phyloP scores from a whole-genome alignment of 35 echinoderm and acorn worm species.

The Hemicentrotus pulcherrimus region DNA sequence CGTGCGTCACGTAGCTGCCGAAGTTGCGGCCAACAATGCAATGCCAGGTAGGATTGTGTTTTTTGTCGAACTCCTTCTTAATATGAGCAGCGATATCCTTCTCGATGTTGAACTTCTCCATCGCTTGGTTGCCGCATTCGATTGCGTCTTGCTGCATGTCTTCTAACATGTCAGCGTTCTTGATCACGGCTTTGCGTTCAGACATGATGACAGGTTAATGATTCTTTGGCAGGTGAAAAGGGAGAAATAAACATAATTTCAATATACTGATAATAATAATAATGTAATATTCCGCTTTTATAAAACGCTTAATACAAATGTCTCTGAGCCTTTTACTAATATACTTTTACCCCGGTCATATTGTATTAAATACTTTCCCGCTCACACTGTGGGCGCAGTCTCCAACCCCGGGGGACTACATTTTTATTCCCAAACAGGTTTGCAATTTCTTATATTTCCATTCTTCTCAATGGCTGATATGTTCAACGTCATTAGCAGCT shows the following conservation, averaged over 20 bases:
- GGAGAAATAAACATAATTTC: not conserved
- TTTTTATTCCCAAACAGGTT: too few species aligned
- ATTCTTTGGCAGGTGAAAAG: not conserved
- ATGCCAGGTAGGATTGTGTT: conserved; percentile 72
- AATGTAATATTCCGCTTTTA: too few species aligned
- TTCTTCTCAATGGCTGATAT: too few species aligned
- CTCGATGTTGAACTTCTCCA: conserved; percentile 69
- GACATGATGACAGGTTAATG: not conserved
- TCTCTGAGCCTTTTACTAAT: too few species aligned
- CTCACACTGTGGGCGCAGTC: too few species aligned
- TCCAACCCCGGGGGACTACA: too few species aligned
- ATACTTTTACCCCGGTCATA: too few species aligned
- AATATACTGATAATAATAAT: too few species aligned
- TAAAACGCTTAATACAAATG: too few species aligned
- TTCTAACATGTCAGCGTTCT: conserved; percentile 67
- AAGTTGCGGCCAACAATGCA: conserved; percentile 74
- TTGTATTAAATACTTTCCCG: too few species aligned
- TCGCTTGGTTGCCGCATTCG: conserved; percentile 36
- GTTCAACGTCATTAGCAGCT: too few species aligned
- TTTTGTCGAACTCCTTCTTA: conserved; percentile 81
- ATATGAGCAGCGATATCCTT: conserved; percentile 69
- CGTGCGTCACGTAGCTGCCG: conserved; percentile 69
- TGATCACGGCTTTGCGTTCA: conserved; percentile 57
- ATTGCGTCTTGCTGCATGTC: conserved; percentile 64
- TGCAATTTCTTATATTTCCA: too few species aligned